Conservation (phyloP, 2,113 vertebrate genomes). For the Heteronetta atricapilla region DNA sequence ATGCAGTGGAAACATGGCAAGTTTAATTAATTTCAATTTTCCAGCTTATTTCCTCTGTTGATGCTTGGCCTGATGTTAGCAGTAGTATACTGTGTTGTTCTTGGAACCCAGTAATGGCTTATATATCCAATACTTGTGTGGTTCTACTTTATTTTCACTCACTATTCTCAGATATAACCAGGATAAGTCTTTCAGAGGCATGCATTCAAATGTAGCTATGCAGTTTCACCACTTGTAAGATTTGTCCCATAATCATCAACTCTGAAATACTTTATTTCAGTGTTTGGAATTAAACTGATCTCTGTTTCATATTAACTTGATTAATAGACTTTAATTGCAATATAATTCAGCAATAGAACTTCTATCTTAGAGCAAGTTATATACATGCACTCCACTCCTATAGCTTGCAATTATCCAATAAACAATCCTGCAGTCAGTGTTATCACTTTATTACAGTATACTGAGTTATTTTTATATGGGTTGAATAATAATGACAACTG, state of each 20-base stretch:
- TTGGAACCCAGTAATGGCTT: not conserved
- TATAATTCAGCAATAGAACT: not conserved
- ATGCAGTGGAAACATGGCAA: conserved; percentile 29
- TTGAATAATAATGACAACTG: not conserved
- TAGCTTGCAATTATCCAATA: not conserved
- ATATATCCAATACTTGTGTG: not conserved
- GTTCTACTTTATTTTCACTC: not conserved
- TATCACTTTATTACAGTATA: not conserved
- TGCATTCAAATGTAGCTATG: not conserved
- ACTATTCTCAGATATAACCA: not conserved
- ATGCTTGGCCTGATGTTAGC: not conserved
- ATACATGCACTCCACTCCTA: not conserved
- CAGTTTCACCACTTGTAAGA: not conserved
- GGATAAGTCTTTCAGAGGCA: not conserved
- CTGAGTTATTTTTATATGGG: not conserved
- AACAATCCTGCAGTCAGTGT: not conserved
- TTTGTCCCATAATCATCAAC: not conserved
- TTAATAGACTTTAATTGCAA: not conserved
- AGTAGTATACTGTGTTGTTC: not conserved
- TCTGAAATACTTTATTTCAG: not conserved
- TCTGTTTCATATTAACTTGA: not conserved
- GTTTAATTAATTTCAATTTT: conserved; percentile 58
- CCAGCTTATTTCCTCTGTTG: conserved; percentile 25
- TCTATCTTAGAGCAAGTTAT: not conserved
- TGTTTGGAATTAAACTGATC: not conserved